Evolutionary conservation across 2,113 vertebrate genomes (phyloP), one percentile per base, ranked within the genome.

Genomic region (Strigops habroptila): DNA sequence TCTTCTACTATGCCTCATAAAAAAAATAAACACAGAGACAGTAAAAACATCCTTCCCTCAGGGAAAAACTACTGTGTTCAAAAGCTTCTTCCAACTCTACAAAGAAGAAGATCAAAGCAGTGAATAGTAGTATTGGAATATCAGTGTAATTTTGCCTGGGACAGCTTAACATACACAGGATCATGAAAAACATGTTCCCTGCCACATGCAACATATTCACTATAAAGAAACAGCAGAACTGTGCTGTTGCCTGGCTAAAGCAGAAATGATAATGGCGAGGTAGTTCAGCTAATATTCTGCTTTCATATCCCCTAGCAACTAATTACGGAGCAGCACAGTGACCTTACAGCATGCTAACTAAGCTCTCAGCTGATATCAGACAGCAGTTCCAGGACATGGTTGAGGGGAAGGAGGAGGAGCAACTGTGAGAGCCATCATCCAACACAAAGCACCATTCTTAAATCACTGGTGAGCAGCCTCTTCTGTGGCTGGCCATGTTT

Each of bases 291-390:
- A 90, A 91, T 88, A 91, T 91, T 91, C 92, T 88, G 55, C 73
- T 94, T 84, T 79, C 44, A 81, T 73, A 81, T 84, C 57, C 83
- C 96, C 76, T 96, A 91, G 95, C 92, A 96, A 97, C 95, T 95
- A 96, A 93, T 84, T 88, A 93, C 0, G 0, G 63, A 93, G 69
- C 1, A 1, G 88, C 80, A 81, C 39, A 69, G 24, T 39, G 73
- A 94, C 88, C 93, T 93, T 90, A 81, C 18, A 83, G 68, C 39
- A 44, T 10, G 53, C 69, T 27, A 91, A 28, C 51, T 82, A 70
- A 83, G 62, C 80, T 86, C 52, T 33, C 43, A 90, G 69, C 35
- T 79, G 80, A 46, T 57, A 93, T 1, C 1, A 1, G 39, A 77
- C 19, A 64, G 53, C 73, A 64, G 46, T 57, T 75, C 60, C 69